Evolutionary conservation across 2,113 vertebrate genomes (phyloP).

Genomic region (Morphnarchus princeps): DNA sequence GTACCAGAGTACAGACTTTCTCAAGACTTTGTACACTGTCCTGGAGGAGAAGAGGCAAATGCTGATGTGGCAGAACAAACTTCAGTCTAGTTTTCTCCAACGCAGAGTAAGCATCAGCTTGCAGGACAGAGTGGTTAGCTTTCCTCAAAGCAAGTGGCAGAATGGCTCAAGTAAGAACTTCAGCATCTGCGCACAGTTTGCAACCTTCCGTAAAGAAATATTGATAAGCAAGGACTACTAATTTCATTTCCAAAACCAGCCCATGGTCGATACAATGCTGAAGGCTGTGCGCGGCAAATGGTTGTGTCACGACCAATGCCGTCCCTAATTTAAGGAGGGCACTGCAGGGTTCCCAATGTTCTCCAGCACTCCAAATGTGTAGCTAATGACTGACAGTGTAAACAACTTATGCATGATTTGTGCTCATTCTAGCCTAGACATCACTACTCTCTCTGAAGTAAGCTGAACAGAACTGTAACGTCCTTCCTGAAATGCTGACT

Average conservation of each 20-base stretch:
- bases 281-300: neutral
- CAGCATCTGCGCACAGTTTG: neutral
- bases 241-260: neutral
- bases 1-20: neutral
- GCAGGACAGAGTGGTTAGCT: neutral
- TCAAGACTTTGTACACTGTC: neutral
- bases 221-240: neutral
- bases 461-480: neutral
- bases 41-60: neutral
- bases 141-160: neutral
- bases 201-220: neutral
- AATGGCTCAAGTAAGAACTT: neutral
- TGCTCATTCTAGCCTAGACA: neutral
- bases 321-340: neutral
- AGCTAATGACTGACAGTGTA: neutral
- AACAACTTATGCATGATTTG: constrained; percentile 24
- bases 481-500: neutral
- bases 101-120: neutral
- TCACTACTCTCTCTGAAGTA: neutral
- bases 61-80: neutral
- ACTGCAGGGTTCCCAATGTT: neutral
- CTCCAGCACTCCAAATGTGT: neutral
- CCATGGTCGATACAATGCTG: neutral
- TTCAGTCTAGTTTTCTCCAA: neutral
- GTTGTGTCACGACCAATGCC: accelerated